Evolutionary conservation across 53 echinoderm and acorn worm species (phyloP).

Genomic region (Apostichopus leukothele): DNA sequence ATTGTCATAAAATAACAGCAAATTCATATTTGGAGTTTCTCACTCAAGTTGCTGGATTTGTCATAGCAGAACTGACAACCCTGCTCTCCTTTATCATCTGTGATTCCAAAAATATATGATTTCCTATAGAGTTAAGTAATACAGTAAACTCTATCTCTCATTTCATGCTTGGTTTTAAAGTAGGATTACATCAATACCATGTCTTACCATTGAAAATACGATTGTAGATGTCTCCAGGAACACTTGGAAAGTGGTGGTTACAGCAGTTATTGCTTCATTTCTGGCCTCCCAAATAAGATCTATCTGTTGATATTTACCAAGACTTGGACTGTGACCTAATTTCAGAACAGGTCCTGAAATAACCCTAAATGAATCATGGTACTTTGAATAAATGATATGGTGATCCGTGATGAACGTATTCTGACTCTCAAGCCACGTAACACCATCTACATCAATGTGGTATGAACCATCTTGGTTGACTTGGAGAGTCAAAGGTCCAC

Average conservation of each 20-base stretch:
- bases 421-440: slow-evolving; percentile 44
- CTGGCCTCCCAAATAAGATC: slow-evolving; percentile 27
- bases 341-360: slow-evolving; percentile 31
- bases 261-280: slow-evolving; percentile 12
- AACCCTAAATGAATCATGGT: slow-evolving; percentile 38
- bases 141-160: too few relatives aligned
- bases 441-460: slow-evolving; percentile 34
- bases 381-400: slow-evolving; percentile 33
- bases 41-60: too few relatives aligned
- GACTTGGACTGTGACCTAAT: slow-evolving; percentile 1
- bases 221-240: slow-evolving; percentile 29
- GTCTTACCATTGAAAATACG: slow-evolving; percentile 33
- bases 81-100: too few relatives aligned
- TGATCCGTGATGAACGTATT: slow-evolving; percentile 34
- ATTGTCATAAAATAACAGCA: too few relatives aligned
- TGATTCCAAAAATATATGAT: too few relatives aligned
- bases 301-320: slow-evolving; percentile 39
- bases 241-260: slow-evolving; percentile 33
- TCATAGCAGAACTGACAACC: too few relatives aligned
- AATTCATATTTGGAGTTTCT: too few relatives aligned
- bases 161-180: too few relatives aligned
- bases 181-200: not conserved
- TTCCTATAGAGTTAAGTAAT: too few relatives aligned
- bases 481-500: slow-evolving; percentile 22
- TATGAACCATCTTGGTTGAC: slow-evolving; percentile 30